Percentiles rank a stretch among this genome's conserved stretches.
These are phyloP conservation scores for Arctopsyche grandis DNA, from an alignment of 1,140 invertebrate genomes.

Conservation along the genomic window DNA sequence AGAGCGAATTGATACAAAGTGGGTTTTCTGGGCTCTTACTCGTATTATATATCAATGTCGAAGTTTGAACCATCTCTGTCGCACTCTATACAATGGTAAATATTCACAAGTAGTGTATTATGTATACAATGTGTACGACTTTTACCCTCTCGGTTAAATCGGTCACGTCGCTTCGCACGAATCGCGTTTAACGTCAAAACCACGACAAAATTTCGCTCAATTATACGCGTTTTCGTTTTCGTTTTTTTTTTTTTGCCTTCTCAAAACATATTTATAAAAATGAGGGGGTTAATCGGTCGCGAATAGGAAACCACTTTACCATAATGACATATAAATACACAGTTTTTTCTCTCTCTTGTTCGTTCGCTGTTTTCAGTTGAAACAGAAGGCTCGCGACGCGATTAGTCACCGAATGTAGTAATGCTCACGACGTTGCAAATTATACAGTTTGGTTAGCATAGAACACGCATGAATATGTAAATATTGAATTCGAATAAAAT, in stretches of 20 bases:
- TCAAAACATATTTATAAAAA: background rate
- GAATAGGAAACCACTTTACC: conserved; percentile 4
- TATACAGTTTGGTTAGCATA: too few relatives aligned
- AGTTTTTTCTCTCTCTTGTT: background rate
- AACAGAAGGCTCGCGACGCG: background rate
- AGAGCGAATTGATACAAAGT: too few relatives aligned
- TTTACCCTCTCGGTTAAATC: background rate
- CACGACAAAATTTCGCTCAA: conserved; percentile 2
- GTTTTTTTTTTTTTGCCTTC: background rate
- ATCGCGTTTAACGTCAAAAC: conserved; percentile 10
- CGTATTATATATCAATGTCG: too few relatives aligned
- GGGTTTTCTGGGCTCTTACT: too few relatives aligned
- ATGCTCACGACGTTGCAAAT: too few relatives aligned
- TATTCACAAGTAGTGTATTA: too few relatives aligned
- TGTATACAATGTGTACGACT: too few relatives aligned
- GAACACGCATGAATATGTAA: too few relatives aligned
- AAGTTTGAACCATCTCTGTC: too few relatives aligned
- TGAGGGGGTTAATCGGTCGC: background rate
- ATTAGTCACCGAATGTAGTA: background rate
- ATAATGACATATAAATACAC: background rate
- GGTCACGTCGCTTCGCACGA: conserved; percentile 8
- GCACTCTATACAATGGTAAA: too few relatives aligned
- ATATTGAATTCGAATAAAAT: too few relatives aligned
- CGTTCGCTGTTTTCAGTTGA: background rate
- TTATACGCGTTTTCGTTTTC: background rate